These are phyloP conservation scores for Coranthus polyacanthus DNA, from an alignment of 2,797 vertebrate genomes.

Conservation along the genomic window DNA sequence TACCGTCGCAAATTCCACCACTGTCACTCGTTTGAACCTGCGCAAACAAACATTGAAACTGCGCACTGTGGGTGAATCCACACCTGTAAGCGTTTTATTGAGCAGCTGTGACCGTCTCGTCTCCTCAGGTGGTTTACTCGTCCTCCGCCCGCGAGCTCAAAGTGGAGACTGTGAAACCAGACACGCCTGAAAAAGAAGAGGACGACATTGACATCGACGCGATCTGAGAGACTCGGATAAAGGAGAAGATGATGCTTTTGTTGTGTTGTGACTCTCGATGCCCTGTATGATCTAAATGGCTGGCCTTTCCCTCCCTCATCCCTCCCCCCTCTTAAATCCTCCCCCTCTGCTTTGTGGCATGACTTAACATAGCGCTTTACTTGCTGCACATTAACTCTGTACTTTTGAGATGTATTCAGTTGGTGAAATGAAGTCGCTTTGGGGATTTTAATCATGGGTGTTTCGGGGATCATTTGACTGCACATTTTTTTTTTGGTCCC, in stretches of 20 bases:
- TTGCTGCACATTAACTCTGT: conserved; percentile 79
- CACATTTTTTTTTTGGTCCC: conserved; percentile 69
- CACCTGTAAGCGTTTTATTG: too few species aligned
- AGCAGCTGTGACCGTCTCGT: not conserved
- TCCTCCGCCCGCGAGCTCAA: conserved; percentile 93
- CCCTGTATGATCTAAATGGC: conserved; percentile 53
- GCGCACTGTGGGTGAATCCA: too few species aligned
- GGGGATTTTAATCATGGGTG: conserved; percentile 76
- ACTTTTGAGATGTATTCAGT: conserved; percentile 70
- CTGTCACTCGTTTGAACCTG: too few species aligned
- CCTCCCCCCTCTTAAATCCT: not conserved
- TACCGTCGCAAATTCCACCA: too few species aligned
- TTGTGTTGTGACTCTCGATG: conserved; percentile 68
- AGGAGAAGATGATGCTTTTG: conserved; percentile 60
- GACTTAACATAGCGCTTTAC: conserved; percentile 79
- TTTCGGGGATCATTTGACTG: conserved; percentile 75
- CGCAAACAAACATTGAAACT: not conserved
- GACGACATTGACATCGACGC: conserved; percentile 98
- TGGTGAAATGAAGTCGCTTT: conserved; percentile 64
- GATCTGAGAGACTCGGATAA: conserved; percentile 87
- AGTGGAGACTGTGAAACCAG: conserved; percentile 94
- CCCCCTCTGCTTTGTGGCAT: conserved; percentile 74
- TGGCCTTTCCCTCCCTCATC: conserved; percentile 36
- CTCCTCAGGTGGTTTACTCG: conserved; percentile 94
- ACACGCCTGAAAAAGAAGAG: conserved; percentile 88